phyloP scores from a whole-genome alignment of 2,888 invertebrate species.

The Xestia sexstrigata region DNA sequence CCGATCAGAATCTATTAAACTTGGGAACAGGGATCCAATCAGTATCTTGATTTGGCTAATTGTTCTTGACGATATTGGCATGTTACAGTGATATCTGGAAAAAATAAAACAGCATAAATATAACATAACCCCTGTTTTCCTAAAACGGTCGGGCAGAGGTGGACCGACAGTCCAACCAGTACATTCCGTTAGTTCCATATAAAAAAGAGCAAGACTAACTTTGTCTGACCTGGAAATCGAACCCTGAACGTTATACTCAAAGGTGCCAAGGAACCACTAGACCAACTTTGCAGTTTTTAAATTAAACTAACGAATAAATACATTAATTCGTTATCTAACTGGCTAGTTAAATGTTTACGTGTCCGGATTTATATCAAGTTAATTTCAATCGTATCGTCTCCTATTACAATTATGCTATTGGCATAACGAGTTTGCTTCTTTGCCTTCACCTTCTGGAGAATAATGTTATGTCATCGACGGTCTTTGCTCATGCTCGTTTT shows the following conservation, averaged over 20 bases:
- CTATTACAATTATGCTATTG: background rate
- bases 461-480: background rate
- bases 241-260: background rate
- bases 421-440: background rate
- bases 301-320: background rate
- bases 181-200: background rate
- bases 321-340: background rate
- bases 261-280: background rate
- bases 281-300: background rate
- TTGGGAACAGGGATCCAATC: slow-evolving; percentile 89
- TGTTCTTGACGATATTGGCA: slow-evolving; percentile 87
- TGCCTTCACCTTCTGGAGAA: background rate
- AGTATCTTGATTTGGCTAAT: slow-evolving; percentile 81
- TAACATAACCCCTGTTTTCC: background rate
- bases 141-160: background rate
- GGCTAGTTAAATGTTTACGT: background rate
- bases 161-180: background rate
- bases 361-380: background rate
- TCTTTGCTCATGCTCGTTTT: background rate
- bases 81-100: slow-evolving; percentile 92
- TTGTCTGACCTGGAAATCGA: background rate
- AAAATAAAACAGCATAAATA: background rate
- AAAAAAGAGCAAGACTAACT: background rate
- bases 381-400: background rate
- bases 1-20: slow-evolving; percentile 82